Evolutionary conservation across 2,113 vertebrate genomes (phyloP).

Genomic region (Onychostruthus taczanowskii): DNA sequence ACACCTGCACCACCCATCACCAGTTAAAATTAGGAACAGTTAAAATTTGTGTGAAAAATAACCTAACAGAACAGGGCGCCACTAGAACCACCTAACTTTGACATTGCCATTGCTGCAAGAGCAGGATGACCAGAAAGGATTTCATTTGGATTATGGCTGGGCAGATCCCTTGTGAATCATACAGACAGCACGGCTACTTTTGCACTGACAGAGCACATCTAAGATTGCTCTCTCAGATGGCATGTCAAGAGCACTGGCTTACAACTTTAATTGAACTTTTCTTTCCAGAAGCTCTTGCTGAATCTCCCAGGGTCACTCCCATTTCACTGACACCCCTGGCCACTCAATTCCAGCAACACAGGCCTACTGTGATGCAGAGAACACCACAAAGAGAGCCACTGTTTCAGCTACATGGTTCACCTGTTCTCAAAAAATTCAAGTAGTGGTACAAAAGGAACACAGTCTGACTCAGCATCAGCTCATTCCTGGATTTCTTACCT

Average conservation of each 20-base stretch:
- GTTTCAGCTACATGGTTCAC: neutral
- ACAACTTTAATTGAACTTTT: neutral
- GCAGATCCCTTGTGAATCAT: neutral
- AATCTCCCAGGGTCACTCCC: neutral
- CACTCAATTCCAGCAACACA: neutral
- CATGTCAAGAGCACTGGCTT: neutral
- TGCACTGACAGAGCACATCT: neutral
- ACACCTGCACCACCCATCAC: neutral
- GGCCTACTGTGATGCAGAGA: neutral
- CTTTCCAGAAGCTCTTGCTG: neutral
- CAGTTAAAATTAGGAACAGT: neutral
- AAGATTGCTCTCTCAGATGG: neutral
- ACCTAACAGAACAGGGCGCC: neutral
- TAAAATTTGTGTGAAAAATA: neutral
- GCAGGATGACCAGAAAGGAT: neutral
- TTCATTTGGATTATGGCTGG: neutral
- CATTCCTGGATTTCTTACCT: slow-evolving; percentile 37
- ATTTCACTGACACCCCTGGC: neutral
- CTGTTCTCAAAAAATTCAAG: neutral
- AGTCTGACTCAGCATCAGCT: neutral
- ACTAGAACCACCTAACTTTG: neutral
- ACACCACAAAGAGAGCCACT: neutral
- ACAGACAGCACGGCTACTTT: neutral
- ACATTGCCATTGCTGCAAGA: neutral
- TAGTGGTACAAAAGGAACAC: neutral